Percentiles rank a stretch among this genome's conserved stretches.
phyloP scores from a whole-genome alignment of 53 echinoderm and acorn worm species.

The Holothuria scabra region DNA sequence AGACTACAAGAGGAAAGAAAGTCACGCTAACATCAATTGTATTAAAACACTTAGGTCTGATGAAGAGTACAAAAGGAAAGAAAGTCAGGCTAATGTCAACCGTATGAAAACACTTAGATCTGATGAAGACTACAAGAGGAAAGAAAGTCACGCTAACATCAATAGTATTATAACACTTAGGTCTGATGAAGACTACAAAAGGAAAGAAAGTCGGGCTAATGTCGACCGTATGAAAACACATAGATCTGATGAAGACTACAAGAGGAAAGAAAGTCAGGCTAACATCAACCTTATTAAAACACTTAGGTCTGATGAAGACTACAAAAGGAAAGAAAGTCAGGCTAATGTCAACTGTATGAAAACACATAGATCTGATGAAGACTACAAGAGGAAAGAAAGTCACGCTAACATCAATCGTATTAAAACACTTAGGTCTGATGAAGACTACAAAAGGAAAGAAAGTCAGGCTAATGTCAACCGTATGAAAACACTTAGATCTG shows the following conservation, averaged over 20 bases:
- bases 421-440: not conserved
- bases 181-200: not conserved
- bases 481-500: not conserved
- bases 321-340: no score
- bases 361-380: not conserved
- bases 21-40: not conserved
- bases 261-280: no score
- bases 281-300: not conserved
- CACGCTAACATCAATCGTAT: not conserved
- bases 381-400: constrained; percentile 5
- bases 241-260: not conserved
- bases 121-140: not conserved
- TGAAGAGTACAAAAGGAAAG: not conserved
- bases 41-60: constrained; percentile 1
- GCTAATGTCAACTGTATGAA: constrained; percentile 2
- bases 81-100: not conserved
- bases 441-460: not conserved
- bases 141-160: not conserved
- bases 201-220: not conserved
- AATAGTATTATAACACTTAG: not conserved
- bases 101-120: not conserved
- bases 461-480: not conserved
- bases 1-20: not conserved
- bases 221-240: not conserved
- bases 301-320: not conserved